Percentiles rank a stretch among this genome's conserved stretches.
Evolutionary conservation across 1,140 invertebrate species (phyloP).

Genomic region (Medauroidea extradentata): DNA sequence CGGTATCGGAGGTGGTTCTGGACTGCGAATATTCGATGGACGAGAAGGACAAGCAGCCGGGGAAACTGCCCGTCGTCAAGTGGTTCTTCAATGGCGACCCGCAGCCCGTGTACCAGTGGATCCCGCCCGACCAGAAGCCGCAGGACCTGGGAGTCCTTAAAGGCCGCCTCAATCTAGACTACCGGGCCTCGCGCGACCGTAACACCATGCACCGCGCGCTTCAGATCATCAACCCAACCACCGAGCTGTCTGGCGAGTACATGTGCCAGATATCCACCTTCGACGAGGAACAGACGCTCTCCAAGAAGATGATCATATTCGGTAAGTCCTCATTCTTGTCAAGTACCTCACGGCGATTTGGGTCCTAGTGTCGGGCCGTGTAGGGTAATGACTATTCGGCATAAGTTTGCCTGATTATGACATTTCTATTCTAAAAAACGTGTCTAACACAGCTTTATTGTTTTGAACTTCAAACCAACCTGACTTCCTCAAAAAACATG

Average conservation of each 20-base stretch:
- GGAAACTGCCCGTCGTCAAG: conserved; percentile 62
- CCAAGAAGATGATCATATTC: conserved; percentile 65
- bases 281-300: conserved; percentile 56
- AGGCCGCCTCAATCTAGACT: conserved; percentile 58
- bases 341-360: no score
- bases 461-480: no score
- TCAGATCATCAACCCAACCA: conserved; percentile 59
- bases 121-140: conserved; percentile 53
- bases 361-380: no score
- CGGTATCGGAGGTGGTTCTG: conserved; percentile 58
- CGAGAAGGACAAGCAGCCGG: conserved; percentile 39
- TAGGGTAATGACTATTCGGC: no score
- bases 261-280: conserved; percentile 67
- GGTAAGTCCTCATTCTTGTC: conserved; percentile 50
- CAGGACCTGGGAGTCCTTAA: conserved; percentile 57
- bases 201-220: conserved; percentile 59
- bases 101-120: conserved; percentile 73
- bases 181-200: conserved; percentile 52
- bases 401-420: no score
- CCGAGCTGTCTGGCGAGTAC: conserved; percentile 66
- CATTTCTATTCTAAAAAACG: no score
- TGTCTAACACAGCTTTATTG: no score
- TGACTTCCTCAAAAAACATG: no score
- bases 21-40: conserved; percentile 72
- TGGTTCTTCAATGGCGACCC: conserved; percentile 68